Evolutionary conservation across 1,140 invertebrate species (phyloP).

Genomic region (Pachypsylla venusta): DNA sequence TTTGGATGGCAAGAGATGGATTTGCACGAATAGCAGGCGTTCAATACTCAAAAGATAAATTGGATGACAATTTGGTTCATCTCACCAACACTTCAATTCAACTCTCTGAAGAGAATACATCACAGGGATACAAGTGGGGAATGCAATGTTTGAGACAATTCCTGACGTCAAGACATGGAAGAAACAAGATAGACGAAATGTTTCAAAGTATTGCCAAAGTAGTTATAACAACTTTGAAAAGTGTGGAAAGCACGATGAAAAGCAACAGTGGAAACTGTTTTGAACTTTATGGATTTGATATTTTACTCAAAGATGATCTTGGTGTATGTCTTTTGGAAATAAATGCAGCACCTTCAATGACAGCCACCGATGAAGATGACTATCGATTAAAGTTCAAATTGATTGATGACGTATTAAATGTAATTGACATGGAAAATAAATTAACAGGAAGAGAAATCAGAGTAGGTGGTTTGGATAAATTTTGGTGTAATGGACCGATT

Average conservation of each 20-base stretch:
- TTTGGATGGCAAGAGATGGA: slow-evolving; percentile 45
- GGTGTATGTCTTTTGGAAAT: slow-evolving; percentile 43
- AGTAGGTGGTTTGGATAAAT: slow-evolving; percentile 42
- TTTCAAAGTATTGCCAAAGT: slow-evolving; percentile 40
- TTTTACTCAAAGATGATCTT: slow-evolving; percentile 41
- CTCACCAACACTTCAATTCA: slow-evolving; percentile 49
- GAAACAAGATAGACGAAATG: slow-evolving; percentile 32
- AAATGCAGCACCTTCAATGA: slow-evolving; percentile 47
- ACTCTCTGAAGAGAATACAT: slow-evolving; percentile 15
- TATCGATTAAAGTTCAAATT: slow-evolving; percentile 33
- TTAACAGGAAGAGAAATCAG: slow-evolving; percentile 37
- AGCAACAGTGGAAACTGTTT: slow-evolving; percentile 36
- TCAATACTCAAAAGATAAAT: slow-evolving; percentile 37
- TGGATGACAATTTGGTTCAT: slow-evolving; percentile 35
- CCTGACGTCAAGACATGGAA: slow-evolving; percentile 30
- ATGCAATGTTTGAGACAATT: slow-evolving; percentile 31
- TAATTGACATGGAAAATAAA: slow-evolving; percentile 34
- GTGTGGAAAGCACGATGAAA: slow-evolving; percentile 34
- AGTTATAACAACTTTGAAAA: slow-evolving; percentile 39
- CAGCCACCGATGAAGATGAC: slow-evolving; percentile 41
- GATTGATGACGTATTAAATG: slow-evolving; percentile 32
- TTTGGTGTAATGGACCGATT: slow-evolving; percentile 43
- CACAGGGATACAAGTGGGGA: slow-evolving; percentile 32
- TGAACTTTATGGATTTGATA: slow-evolving; percentile 51
- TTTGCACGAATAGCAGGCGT: slow-evolving; percentile 44